Evolutionary conservation across 1,140 invertebrate genomes (phyloP), one percentile per base, ranked within the genome.

Genomic region (Carcinoscorpius rotundicauda): DNA sequence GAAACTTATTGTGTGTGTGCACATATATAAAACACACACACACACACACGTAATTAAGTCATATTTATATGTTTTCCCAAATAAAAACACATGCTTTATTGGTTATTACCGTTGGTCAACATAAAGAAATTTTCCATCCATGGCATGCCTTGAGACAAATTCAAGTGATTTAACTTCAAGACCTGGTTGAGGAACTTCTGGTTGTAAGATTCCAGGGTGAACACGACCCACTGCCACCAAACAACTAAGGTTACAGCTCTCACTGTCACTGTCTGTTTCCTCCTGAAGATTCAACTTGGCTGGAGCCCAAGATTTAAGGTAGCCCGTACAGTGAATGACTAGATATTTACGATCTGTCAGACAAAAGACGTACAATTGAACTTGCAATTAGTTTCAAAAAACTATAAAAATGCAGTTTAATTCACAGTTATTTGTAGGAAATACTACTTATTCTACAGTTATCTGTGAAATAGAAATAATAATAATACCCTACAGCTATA

Each of bases 241-340:
- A 58, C 67, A 68, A 9, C 88, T 91, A 61, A 91, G 73, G 77
- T 87, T 91, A 72, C 85, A 86, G 1, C 83, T 78, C 52, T 90
- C 87, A 6, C 81, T 82, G 66, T 90, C 88, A 49, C 77, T 82
- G 10, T 89, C 86, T 3, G 77, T 81, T 55, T 77, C 76, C 11
- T 69, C 64, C 29, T 70, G 61, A 5, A 76, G 62, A 58, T 73
- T 75, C 58, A 88, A 82, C 77, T 91, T 91, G 3, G 86, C 84
- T 5, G 88, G 86, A 4, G 87, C 83, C 91, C 91, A 95, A 0
- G 91, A 91, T 74, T 96, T 96, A 5, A 97, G 77, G 74, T 96
- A 96, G 1, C 93, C 92, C 55, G 87, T 91, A 74, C 89, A 92
- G 73, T 92, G 89, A 65, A 92, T 88, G 29, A 90, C 85, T 68